Conservation (phyloP, 2,113 vertebrate genomes). For the Archocentrus centrarchus region DNA sequence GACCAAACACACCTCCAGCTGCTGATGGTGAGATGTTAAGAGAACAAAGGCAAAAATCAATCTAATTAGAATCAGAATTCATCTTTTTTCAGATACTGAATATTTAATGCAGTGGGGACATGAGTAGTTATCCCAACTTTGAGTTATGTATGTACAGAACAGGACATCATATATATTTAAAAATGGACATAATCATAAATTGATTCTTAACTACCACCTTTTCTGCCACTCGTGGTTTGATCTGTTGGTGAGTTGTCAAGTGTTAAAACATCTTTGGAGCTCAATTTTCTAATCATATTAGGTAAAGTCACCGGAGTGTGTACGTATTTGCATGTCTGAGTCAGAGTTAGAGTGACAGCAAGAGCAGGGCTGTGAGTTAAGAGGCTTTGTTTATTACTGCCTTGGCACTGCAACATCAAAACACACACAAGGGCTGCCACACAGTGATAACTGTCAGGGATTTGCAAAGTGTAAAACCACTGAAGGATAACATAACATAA, state of each 20-base stretch:
- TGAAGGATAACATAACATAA: constrained; percentile 33
- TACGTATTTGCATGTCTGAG: constrained; percentile 17
- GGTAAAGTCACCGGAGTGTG: constrained; percentile 34
- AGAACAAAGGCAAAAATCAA: constrained; percentile 12
- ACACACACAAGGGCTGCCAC: constrained; percentile 20
- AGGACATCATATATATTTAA: neutral
- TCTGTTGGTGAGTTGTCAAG: constrained; percentile 29
- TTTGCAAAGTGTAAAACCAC: constrained; percentile 49
- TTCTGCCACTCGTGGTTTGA: constrained; percentile 1
- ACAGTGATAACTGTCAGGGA: constrained; percentile 43
- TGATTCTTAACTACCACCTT: neutral
- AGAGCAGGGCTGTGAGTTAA: constrained; percentile 15
- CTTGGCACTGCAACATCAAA: constrained; percentile 30
- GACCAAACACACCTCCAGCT: constrained; percentile 86
- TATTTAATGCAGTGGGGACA: neutral
- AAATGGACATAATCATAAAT: neutral
- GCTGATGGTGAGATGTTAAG: constrained; percentile 40
- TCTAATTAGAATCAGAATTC: constrained; percentile 20
- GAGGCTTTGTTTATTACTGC: constrained; percentile 51
- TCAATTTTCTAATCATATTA: constrained; percentile 49
- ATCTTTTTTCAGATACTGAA: neutral
- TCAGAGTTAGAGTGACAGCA: constrained; percentile 7
- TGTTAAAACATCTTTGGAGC: constrained; percentile 25
- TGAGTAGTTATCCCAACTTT: neutral
- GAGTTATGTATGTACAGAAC: neutral